phyloP scores from a whole-genome alignment of 2,113 vertebrate species.

The Hypocryptadius cinnamomeus region DNA sequence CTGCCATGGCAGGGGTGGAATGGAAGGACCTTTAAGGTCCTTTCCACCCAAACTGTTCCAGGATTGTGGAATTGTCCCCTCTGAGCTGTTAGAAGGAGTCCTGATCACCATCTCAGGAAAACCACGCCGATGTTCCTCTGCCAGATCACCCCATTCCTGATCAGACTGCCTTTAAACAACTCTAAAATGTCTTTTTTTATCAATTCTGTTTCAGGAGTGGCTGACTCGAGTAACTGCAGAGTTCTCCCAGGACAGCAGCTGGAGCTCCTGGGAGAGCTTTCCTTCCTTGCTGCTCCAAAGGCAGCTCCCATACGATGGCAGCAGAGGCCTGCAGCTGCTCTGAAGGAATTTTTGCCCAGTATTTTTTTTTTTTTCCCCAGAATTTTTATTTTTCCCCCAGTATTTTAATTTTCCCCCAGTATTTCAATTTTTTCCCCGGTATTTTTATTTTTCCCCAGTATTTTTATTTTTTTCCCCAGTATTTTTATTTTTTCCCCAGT shows the following conservation, averaged over 20 bases:
- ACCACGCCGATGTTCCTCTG: accelerated
- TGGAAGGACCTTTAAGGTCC: accelerated
- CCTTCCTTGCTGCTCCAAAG: background rate
- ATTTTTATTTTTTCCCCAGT: too few relatives aligned
- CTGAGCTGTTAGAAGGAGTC: too few relatives aligned
- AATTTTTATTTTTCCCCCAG: too few relatives aligned
- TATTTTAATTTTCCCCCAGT: too few relatives aligned
- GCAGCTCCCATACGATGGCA: constrained; percentile 60
- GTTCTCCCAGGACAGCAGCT: accelerated
- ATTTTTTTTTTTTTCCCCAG: background rate
- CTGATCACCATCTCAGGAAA: too few relatives aligned
- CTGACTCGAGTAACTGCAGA: accelerated
- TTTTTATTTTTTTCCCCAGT: too few relatives aligned
- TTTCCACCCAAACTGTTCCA: background rate
- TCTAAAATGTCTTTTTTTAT: background rate
- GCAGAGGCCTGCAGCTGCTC: constrained; percentile 42
- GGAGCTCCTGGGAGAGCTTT: background rate
- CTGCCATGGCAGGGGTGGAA: too few relatives aligned
- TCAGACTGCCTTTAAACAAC: too few relatives aligned
- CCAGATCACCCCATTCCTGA: background rate
- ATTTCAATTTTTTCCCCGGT: too few relatives aligned
- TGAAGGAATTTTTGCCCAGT: background rate
- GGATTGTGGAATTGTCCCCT: background rate
- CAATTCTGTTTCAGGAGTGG: accelerated
- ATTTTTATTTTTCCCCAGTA: too few relatives aligned